Evolutionary conservation across 2,797 vertebrate species (phyloP).

Genomic region (Sebastes oblongus): DNA sequence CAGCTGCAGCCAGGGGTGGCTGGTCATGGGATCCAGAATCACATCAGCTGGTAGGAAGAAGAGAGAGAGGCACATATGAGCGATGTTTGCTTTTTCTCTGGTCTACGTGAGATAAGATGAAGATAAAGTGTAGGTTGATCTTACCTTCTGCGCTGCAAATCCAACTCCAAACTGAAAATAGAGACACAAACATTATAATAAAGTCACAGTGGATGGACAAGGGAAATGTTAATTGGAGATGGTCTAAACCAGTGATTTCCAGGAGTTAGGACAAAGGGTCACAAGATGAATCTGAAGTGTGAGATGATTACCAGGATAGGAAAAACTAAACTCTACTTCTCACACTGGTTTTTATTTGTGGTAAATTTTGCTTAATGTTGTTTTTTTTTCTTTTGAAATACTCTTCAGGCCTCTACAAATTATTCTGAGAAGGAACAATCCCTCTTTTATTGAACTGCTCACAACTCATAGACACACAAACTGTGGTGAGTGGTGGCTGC

Average conservation of each 20-base stretch:
- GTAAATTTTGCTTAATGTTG: background rate
- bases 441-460: background rate
- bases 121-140: background rate
- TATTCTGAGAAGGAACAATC: background rate
- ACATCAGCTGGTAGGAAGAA: constrained; percentile 67
- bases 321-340: background rate
- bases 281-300: background rate
- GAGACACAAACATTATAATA: background rate
- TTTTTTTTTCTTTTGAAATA: background rate
- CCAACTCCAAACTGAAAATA: constrained; percentile 82
- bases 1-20: constrained; percentile 77
- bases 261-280: background rate
- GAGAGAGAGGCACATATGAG: background rate
- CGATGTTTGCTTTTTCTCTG: background rate
- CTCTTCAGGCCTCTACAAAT: background rate
- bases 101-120: background rate
- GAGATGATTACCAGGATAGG: background rate
- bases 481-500: background rate
- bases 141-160: constrained; percentile 76
- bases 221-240: background rate
- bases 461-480: background rate
- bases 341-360: background rate
- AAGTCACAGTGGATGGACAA: background rate
- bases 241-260: background rate
- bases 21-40: constrained; percentile 75